Evolutionary conservation across 2,797 vertebrate genomes (phyloP), one percentile per base, ranked within the genome.

Genomic region (Clarias laeviceps): DNA sequence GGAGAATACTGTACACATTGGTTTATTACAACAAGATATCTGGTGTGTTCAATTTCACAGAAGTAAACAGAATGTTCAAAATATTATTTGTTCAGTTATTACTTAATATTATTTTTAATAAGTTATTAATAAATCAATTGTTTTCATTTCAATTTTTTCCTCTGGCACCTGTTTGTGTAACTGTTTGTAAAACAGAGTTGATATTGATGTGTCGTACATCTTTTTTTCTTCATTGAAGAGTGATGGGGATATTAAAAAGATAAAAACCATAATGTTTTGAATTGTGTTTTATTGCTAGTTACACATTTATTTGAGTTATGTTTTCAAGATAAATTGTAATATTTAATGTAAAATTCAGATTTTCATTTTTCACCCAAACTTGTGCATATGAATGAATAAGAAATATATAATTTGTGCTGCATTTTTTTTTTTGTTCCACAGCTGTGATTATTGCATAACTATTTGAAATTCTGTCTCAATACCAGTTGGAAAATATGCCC

Each of bases 371-470:
- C 66, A 22, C 7, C 66, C 20, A 56, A 4, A 54, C 29, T 24
- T 74, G 22, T 37, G 4, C 8, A 62, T 4, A 4, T 24, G 4
- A 18, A 45, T 27, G 3, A 64, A 45, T 32, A 3, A 37, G 37
- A 62, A 20, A 20, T n/a, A n/a, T 14, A 18, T 40, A 27, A 57
- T 66, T 15, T 61, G 32, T 15, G 18, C 15, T 57, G 62, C 3
- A 0, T 76, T 62, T 77, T 61, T 80, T 64, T 80, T 65, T 29
- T 27, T 27, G 69, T 29, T 20, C 14, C 15, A 54, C 65, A 83
- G 72, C 65, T 82, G 82, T 56, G 14, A 68, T 77, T 20, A 12
- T 82, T 64, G 29, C n/a, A 37, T 27, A 61, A 59, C 22, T 64
- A 37, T 64, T 61, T 7, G 20, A 50, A 14, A 7, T 61, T 61